Evolutionary conservation across 2,113 vertebrate genomes (phyloP).

Genomic region (Urocynchramus pylzowi): DNA sequence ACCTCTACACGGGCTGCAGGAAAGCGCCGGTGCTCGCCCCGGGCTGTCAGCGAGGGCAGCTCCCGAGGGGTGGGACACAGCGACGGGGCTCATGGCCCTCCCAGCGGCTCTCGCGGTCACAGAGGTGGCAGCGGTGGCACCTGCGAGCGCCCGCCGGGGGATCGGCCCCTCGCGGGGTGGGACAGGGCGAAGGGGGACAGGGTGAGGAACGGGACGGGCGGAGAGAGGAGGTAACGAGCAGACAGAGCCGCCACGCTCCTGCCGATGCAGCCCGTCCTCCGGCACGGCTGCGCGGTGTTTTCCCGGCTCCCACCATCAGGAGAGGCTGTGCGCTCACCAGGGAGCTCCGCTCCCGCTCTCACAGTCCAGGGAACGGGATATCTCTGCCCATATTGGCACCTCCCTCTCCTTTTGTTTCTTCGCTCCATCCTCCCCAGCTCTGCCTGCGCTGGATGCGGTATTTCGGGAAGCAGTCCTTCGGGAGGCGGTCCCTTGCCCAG

Average conservation of each 20-base stretch:
- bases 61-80: rapidly evolving
- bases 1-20: neutral
- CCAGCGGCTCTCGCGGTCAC: neutral
- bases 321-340: neutral
- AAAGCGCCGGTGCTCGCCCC: neutral
- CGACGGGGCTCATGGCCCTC: rapidly evolving
- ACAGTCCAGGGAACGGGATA: neutral
- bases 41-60: neutral
- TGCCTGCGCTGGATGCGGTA: rapidly evolving
- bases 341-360: neutral
- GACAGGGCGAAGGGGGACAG: neutral
- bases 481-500: neutral
- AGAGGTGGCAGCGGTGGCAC: neutral
- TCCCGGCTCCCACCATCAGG: neutral
- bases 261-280: neutral
- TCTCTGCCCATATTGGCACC: neutral
- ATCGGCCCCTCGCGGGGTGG: neutral
- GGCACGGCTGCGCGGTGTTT: neutral
- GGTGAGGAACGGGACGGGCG: neutral
- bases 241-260: neutral
- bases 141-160: rapidly evolving
- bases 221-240: neutral
- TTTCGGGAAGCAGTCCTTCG: neutral
- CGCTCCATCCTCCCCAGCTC: neutral
- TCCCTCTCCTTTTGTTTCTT: neutral